Percentiles rank a stretch among this genome's conserved stretches.
These are phyloP conservation scores for Noctua janthe DNA, from an alignment of 2,888 invertebrate species.

Conservation along the genomic window DNA sequence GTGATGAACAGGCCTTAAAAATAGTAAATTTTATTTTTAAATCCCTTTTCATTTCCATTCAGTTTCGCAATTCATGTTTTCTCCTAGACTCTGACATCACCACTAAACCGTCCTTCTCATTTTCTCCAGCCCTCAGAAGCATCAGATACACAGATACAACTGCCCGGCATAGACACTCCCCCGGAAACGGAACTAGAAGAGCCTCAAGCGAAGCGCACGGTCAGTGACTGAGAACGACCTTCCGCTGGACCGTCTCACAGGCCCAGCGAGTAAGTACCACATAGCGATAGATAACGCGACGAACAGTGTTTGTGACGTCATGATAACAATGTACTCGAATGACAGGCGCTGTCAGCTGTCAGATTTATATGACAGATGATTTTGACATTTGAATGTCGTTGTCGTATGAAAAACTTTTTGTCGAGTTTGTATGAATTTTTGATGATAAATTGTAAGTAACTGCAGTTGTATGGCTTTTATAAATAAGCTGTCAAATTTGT, in stretches of 20 bases:
- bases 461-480: conserved; percentile 22
- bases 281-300: conserved; percentile 55
- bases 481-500: conserved; percentile 22
- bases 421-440: conserved; percentile 24
- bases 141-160: conserved; percentile 94
- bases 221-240: conserved; percentile 64
- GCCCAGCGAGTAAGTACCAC: conserved; percentile 56
- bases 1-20: background rate
- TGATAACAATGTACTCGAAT: conserved; percentile 3
- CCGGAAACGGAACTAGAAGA: conserved; percentile 86
- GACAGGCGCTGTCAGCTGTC: conserved; percentile 27
- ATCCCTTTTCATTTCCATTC: background rate
- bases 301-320: conserved; percentile 27
- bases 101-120: conserved; percentile 24
- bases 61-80: conserved; percentile 10
- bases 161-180: conserved; percentile 92
- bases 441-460: conserved; percentile 22
- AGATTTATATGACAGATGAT: conserved; percentile 23
- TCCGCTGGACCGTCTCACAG: conserved; percentile 47
- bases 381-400: conserved; percentile 24
- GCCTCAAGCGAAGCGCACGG: conserved; percentile 78
- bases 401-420: conserved; percentile 10
- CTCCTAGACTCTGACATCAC: background rate
- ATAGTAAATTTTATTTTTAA: background rate
- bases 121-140: conserved; percentile 93